These are phyloP conservation scores for Odontocerum albicorne DNA, from an alignment of 2,888 invertebrate species.

Conservation along the genomic window DNA sequence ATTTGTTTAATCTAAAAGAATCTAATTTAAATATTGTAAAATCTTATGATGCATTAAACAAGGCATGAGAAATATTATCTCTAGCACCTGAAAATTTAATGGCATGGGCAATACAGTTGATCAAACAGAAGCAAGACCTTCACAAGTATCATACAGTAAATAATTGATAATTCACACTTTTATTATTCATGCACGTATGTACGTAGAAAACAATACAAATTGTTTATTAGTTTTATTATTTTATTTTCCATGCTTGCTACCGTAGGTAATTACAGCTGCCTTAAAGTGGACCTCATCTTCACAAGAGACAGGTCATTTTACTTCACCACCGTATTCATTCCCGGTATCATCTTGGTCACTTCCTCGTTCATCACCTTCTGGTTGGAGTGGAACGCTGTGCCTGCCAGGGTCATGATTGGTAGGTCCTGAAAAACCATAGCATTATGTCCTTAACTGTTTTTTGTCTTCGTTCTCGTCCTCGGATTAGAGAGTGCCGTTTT, in stretches of 20 bases:
- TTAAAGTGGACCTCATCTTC: constrained; percentile 91
- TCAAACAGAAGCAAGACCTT: no score
- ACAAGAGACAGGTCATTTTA: constrained; percentile 95
- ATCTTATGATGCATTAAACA: no score
- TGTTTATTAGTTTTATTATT: neutral
- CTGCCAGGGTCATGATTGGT: constrained; percentile 96
- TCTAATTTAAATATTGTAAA: no score
- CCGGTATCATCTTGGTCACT: constrained; percentile 94
- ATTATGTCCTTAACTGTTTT: no score
- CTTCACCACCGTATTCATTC: constrained; percentile 96
- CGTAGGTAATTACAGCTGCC: constrained; percentile 94
- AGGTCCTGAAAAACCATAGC: constrained; percentile 52
- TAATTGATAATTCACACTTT: neutral
- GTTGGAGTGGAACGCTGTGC: constrained; percentile 97
- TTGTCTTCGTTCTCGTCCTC: no score
- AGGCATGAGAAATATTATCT: no score
- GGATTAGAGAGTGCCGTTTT: no score
- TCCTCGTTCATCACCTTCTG: constrained; percentile 97
- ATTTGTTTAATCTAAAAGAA: no score
- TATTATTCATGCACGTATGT: constrained; percentile 39
- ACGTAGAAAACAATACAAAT: no score
- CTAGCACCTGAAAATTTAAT: no score
- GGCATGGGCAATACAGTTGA: no score
- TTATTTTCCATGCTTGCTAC: constrained; percentile 23
- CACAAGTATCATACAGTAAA: no score